Evolutionary conservation across 2,113 vertebrate genomes (phyloP).

Genomic region (Peucedramus taeniatus): DNA sequence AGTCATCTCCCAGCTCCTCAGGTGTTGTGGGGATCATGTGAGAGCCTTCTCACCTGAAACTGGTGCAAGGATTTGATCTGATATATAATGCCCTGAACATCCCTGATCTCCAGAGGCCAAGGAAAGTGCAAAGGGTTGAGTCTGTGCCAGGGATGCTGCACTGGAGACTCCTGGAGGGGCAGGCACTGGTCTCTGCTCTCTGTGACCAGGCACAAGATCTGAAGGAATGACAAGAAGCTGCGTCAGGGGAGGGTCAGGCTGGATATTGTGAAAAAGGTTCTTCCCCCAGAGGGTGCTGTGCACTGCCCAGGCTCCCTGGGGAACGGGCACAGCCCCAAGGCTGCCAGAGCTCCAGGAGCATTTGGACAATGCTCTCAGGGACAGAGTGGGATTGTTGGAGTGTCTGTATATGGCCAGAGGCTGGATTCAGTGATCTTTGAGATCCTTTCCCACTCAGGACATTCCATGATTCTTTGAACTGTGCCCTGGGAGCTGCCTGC

Average conservation of each 20-base stretch:
- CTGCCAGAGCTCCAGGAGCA: neutral
- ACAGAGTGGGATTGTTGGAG: neutral
- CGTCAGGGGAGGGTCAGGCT: neutral
- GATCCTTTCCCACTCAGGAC: neutral
- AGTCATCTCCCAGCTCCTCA: neutral
- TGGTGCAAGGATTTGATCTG: neutral
- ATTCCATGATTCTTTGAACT: neutral
- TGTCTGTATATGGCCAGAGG: neutral
- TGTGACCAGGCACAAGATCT: neutral
- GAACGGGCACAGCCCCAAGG: fast-evolving
- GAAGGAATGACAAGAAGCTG: neutral
- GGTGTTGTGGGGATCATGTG: fast-evolving
- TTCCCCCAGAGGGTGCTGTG: neutral
- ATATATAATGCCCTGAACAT: fast-evolving
- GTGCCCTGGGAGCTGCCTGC: neutral
- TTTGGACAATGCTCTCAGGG: fast-evolving
- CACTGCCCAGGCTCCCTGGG: neutral
- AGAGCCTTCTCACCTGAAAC: neutral
- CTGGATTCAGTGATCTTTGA: neutral
- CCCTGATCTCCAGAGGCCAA: neutral
- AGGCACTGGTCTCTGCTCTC: neutral
- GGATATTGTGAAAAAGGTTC: neutral
- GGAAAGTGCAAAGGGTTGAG: fast-evolving
- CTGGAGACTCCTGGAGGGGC: neutral
- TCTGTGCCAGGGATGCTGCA: neutral